Conservation (phyloP, 2,797 vertebrate species). For the Pseudocheirus occidentalis region DNA sequence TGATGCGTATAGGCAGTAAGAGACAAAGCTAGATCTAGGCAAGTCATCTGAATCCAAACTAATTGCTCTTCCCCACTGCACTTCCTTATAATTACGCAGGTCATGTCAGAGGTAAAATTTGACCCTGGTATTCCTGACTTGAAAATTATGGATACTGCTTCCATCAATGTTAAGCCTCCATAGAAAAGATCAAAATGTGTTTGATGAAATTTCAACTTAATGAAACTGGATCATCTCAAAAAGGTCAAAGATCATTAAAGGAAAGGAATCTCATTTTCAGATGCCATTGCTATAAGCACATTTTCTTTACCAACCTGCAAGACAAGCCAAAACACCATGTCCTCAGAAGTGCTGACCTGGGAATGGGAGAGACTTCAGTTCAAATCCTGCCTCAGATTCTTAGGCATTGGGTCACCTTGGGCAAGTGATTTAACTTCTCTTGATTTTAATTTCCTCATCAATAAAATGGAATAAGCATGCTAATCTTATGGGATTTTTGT, state of each 20-base stretch:
- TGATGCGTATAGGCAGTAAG: neutral
- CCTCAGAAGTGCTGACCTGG: neutral
- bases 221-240: slow-evolving; percentile 48
- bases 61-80: neutral
- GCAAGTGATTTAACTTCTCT: too few relatives aligned
- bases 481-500: neutral
- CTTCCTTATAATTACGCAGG: neutral
- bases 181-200: slow-evolving; percentile 65
- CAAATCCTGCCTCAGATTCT: too few relatives aligned
- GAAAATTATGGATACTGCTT: neutral
- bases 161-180: slow-evolving; percentile 67
- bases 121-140: neutral
- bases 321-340: slow-evolving; percentile 49
- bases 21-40: neutral
- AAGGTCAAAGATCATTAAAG: slow-evolving; percentile 57
- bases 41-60: neutral
- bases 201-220: slow-evolving; percentile 65
- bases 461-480: too few relatives aligned
- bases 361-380: too few relatives aligned
- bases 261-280: slow-evolving; percentile 56
- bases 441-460: too few relatives aligned
- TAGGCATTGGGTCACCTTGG: too few relatives aligned
- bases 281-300: slow-evolving; percentile 15
- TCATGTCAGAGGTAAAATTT: neutral
- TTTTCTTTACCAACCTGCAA: slow-evolving; percentile 50